A percentile compares a stretch with the other conserved stretches of the same genome.
phyloP scores from a whole-genome alignment of 2,797 vertebrate genomes.

The Ctenochaetus hawaiiensis region DNA sequence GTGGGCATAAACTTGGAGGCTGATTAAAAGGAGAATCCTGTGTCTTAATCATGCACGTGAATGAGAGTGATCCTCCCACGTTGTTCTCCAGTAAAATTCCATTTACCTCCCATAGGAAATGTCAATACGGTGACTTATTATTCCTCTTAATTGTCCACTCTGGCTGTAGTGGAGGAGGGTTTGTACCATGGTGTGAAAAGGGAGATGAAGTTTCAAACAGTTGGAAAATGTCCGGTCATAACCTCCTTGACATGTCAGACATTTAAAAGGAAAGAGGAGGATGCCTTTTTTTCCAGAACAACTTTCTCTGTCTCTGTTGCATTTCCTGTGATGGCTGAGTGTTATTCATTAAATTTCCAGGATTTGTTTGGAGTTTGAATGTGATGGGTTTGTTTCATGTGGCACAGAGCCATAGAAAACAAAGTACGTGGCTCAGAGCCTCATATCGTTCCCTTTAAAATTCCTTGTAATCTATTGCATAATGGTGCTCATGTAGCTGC shows the following conservation, averaged over 20 bases:
- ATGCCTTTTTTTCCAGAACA: neutral
- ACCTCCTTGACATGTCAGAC: slow-evolving; percentile 14
- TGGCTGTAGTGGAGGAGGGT: neutral
- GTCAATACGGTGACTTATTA: slow-evolving; percentile 29
- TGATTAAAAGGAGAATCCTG: slow-evolving; percentile 17
- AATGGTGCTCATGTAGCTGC: slow-evolving; percentile 3
- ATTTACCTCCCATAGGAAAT: slow-evolving; percentile 50
- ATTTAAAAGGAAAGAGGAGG: slow-evolving; percentile 26
- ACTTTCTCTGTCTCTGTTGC: slow-evolving; percentile 22
- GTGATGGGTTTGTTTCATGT: slow-evolving; percentile 54
- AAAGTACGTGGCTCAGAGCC: neutral
- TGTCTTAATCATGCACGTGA: slow-evolving; percentile 42
- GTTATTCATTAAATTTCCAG: slow-evolving; percentile 65
- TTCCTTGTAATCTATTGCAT: slow-evolving; percentile 37
- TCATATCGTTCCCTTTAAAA: slow-evolving; percentile 9
- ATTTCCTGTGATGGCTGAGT: slow-evolving; percentile 48
- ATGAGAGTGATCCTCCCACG: slow-evolving; percentile 41
- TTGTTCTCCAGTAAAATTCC: slow-evolving; percentile 59
- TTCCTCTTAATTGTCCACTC: slow-evolving; percentile 14
- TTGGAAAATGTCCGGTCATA: slow-evolving; percentile 17
- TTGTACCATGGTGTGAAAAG: slow-evolving; percentile 13
- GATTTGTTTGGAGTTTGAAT: slow-evolving; percentile 72
- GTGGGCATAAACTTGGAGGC: slow-evolving; percentile 3
- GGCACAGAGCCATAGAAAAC: slow-evolving; percentile 2
- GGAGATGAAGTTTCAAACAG: slow-evolving; percentile 13